A percentile compares a stretch with the other conserved stretches of the same genome.
phyloP scores from a whole-genome alignment of 37 sponge, comb jelly and placozoan genomes.

The Geodia barretti region DNA sequence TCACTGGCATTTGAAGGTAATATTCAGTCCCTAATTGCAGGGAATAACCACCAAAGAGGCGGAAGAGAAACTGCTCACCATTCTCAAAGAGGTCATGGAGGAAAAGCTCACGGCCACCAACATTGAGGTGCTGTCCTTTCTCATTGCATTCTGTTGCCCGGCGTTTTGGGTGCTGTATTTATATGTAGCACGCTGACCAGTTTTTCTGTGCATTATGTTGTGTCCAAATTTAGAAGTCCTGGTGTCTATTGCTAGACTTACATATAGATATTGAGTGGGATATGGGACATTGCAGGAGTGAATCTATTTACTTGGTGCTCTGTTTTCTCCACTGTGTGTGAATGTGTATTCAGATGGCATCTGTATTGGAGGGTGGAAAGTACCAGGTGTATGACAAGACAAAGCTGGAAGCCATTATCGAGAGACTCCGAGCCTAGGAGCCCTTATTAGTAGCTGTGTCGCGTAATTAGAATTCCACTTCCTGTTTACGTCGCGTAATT shows the following conservation, averaged over 20 bases:
- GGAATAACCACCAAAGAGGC: conserved; percentile 83
- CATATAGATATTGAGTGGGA: neutral
- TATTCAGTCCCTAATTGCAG: no score
- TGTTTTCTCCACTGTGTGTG: no score
- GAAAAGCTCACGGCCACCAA: conserved; percentile 93
- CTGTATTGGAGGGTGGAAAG: conserved; percentile 46
- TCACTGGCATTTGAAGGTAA: no score
- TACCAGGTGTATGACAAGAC: conserved; percentile 67
- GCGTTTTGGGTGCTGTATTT: neutral
- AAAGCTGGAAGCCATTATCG: conserved; percentile 68
- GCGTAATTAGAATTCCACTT: neutral
- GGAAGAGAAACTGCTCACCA: conserved; percentile 73
- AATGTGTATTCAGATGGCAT: conserved; percentile 56
- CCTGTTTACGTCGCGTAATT: neutral
- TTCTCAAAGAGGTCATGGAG: conserved; percentile 98
- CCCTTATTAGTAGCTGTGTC: neutral
- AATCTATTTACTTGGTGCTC: no score
- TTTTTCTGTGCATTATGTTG: neutral
- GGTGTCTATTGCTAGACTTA: no score
- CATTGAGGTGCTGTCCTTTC: conserved; percentile 84
- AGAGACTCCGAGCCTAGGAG: conserved; percentile 55
- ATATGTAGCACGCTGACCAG: neutral
- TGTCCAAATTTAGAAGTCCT: neutral
- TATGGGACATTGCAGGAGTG: no score
- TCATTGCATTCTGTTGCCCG: neutral